phyloP scores from a whole-genome alignment of 2,113 vertebrate species.

The Mesitornis unicolor region DNA sequence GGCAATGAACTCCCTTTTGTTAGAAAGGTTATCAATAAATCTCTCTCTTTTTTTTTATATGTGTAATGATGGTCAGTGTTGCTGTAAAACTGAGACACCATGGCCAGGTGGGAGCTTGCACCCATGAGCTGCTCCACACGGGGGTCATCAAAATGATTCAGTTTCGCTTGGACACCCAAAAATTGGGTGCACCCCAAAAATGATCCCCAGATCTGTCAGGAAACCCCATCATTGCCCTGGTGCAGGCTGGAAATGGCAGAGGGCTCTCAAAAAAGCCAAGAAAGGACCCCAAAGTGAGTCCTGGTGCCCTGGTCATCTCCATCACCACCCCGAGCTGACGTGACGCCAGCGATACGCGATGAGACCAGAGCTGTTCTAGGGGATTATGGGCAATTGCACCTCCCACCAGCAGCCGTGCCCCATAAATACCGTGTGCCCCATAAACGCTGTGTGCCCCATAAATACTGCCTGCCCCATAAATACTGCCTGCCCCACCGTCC shows the following conservation, averaged over 20 bases:
- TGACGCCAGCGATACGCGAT: neutral
- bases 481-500: constrained; percentile 69
- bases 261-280: neutral
- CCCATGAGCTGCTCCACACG: neutral
- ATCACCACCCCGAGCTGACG: neutral
- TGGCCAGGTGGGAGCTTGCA: no score
- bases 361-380: neutral
- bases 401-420: constrained; percentile 34
- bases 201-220: neutral
- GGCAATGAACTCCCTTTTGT: constrained; percentile 29
- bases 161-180: neutral
- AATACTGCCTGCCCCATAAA: constrained; percentile 66
- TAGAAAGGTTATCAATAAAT: constrained; percentile 56
- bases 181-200: no score
- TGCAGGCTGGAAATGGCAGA: neutral
- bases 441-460: constrained; percentile 64
- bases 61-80: neutral
- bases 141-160: accelerated
- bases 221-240: accelerated
- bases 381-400: constrained; percentile 39
- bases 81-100: neutral
- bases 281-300: neutral
- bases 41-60: neutral
- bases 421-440: constrained; percentile 61
- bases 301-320: neutral